Base-by-base conservation (phyloP, 2,797 vertebrate species). In the Phoebastria nigripes region DNA sequence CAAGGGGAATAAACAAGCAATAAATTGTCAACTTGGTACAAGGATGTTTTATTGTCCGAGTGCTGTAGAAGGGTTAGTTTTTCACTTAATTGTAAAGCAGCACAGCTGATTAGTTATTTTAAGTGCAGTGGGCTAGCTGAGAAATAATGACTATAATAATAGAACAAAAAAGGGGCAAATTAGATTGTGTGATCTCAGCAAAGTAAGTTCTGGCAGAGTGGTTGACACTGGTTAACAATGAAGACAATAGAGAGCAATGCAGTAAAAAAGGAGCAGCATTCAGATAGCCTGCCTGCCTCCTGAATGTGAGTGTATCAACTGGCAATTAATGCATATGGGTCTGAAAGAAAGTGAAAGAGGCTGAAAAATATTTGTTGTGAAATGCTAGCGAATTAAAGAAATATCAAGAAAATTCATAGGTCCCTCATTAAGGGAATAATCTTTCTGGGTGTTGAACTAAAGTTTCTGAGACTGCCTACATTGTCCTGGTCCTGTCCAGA, bases 61-160 rank as follows among this genome's bases (percentile, higher is more conserved):
- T 61, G 59, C 77, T 49, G 12, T 19, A 52, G 62, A 95, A 92
- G 22, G 15, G 10, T 71, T 79, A 61, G 20, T 3, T 89, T 87
- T 85, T 85, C 58, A 54, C 17, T 81, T 95, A 92, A 93, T 85
- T 90, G 37, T 85, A 55, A 82, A 82, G 78, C 41, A 89, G 17
- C 18, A 80, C 20, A 77, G 66, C 15, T 87, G 81, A 82, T 82
- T 62, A 82, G 83, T 80, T 92, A 87, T 95, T 92, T 89, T 91
- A 89, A 80, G 63, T 67, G 44, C 44, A 87, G 55, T 33, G 63
- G 41, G 18, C 41, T 82, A 89, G 41, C 47, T 85, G 41, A 80
- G 84, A 93, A 94, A 55, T 79, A 89, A 92, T 93, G 18, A 87
- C 56, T 80, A 15, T 56, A 82, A 87, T 69, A 94, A 73, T 56